Percentiles rank a stretch among this genome's conserved stretches.
Conservation (phyloP, 2,888 invertebrate genomes). For the Scaptomyza cyrtandrae region DNA sequence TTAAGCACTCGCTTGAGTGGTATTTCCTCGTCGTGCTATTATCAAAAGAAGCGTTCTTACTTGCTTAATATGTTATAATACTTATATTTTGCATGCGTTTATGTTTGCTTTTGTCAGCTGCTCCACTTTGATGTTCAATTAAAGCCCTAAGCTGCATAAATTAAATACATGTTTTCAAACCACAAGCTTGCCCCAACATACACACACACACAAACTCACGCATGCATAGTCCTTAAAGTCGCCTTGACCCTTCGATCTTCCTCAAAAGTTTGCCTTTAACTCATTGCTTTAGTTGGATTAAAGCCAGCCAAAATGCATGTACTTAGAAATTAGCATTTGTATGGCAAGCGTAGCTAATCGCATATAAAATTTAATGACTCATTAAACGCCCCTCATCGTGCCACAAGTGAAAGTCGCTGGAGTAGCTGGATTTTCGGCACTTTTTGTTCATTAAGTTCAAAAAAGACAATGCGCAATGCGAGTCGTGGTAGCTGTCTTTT, state of each 20-base stretch:
- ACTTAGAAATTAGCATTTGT: slow-evolving; percentile 62
- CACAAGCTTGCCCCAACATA: slow-evolving; percentile 26
- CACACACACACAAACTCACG: not conserved
- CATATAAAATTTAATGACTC: slow-evolving; percentile 72
- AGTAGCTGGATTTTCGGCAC: slow-evolving; percentile 34
- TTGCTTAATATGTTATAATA: slow-evolving; percentile 8
- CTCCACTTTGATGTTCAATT: slow-evolving; percentile 69
- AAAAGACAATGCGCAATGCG: slow-evolving; percentile 50
- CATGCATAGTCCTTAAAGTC: not conserved
- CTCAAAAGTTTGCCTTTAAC: slow-evolving; percentile 5
- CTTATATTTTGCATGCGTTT: slow-evolving; percentile 31
- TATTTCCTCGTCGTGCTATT: not conserved
- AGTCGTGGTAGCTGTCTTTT: slow-evolving; percentile 34
- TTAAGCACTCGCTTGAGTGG: not conserved
- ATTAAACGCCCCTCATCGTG: slow-evolving; percentile 42
- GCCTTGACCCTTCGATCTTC: slow-evolving; percentile 3
- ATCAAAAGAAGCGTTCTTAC: not conserved
- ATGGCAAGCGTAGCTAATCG: slow-evolving; percentile 21
- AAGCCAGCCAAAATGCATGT: slow-evolving; percentile 51
- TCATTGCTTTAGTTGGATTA: slow-evolving; percentile 48
- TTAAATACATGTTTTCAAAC: slow-evolving; percentile 53
- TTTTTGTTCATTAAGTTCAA: slow-evolving; percentile 34
- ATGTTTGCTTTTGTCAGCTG: slow-evolving; percentile 48
- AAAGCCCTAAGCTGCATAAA: slow-evolving; percentile 40
- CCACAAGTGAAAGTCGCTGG: not conserved